Evolutionary conservation across 2,888 invertebrate species (phyloP), one percentile per base, ranked within the genome.

Genomic region (Diloba caeruleocephala): DNA sequence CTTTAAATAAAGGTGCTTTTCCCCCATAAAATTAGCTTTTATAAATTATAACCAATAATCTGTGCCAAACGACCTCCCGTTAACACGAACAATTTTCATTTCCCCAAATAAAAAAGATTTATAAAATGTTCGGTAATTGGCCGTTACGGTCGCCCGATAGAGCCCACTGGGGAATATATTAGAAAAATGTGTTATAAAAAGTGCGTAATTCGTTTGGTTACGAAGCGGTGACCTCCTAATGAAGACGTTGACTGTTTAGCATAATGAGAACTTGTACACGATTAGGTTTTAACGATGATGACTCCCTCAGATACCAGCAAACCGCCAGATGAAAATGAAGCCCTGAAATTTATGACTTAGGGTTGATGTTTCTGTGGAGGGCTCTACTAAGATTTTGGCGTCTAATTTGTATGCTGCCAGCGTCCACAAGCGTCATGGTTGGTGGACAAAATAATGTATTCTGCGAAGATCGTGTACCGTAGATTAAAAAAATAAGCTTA

Each of bases 281-380:
- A 90, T 90, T 89, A 88, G 87, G 81, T 84, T 88, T 88, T 90
- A 89, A 90, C 87, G 90, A 89, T 87, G 88, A 89, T 88, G 88
- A 88, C 85, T 85, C 77, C 73, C 77, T 69, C 74, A 56, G 62
- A 73, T 55, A 71, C 56, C 44, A 23, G 42, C 52, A 54, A 42
- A 10, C 1, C 7, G 15, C 13, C 12, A 59, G 53, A 12, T 15
- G 39, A 12, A 82, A 71, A 77, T 17, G 32, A n/a, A 54, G 67
- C 79, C 62, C 44, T 79, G 69, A 32, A 1, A 0, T 0, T 9
- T 1, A 5, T 0, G 2, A 0, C 0, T 6, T 36, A 77, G 34
- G 50, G 76, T 70, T 53, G 36, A 67, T 39, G 56, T 66, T 81
- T 15, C 37, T 14, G 23, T 50, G 52, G 1, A 10, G 10, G 1